Percentiles rank a stretch among this genome's conserved stretches.
phyloP scores from a whole-genome alignment of 2,797 vertebrate species.

The Cygnus olor region DNA sequence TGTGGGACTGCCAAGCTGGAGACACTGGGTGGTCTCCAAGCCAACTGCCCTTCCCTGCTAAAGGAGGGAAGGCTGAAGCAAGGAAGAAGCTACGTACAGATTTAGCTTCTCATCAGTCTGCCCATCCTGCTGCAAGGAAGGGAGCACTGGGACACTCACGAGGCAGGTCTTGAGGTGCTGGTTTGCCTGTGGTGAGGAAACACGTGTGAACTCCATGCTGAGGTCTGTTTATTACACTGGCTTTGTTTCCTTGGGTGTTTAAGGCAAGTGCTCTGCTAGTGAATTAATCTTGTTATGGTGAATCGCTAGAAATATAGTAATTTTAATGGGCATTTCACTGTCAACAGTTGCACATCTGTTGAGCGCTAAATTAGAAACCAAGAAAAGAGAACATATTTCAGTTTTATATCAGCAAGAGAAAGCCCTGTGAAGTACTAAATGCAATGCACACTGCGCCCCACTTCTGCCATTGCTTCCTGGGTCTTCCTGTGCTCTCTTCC shows the following conservation, averaged over 20 bases:
- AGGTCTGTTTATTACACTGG: neutral
- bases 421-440: neutral
- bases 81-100: neutral
- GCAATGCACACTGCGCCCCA: neutral
- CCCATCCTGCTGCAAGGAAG: neutral
- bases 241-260: neutral
- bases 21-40: neutral
- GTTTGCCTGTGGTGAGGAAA: neutral
- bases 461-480: neutral
- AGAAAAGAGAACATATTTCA: constrained; percentile 15
- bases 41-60: accelerated
- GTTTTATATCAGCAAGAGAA: constrained; percentile 28
- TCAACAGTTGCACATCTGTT: constrained; percentile 18
- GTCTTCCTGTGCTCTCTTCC: neutral
- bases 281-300: neutral
- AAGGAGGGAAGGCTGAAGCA: neutral
- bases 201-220: neutral
- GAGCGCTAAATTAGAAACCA: constrained; percentile 17
- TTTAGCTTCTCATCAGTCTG: neutral
- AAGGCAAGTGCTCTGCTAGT: neutral
- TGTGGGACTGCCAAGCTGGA: neutral
- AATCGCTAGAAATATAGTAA: neutral
- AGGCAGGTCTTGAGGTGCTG: neutral
- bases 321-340: constrained; percentile 45
- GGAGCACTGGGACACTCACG: neutral